phyloP scores from a whole-genome alignment of 2,888 invertebrate genomes.

The Synanthedon formicaeformis region DNA sequence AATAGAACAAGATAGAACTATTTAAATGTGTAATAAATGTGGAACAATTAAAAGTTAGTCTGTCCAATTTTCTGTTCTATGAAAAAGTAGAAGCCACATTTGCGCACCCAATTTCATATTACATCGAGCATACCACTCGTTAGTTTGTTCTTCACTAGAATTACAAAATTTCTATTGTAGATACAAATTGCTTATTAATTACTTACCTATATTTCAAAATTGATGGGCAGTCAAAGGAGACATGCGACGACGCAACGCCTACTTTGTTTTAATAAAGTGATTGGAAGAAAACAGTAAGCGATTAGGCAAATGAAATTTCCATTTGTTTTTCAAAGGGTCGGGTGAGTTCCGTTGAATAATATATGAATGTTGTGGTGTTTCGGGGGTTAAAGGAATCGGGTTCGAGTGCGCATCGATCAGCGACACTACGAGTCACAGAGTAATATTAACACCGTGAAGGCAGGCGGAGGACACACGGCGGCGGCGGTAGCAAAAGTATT shows the following conservation, averaged over 20 bases:
- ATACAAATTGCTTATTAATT: too few relatives aligned
- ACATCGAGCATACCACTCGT: too few relatives aligned
- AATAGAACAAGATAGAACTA: too few relatives aligned
- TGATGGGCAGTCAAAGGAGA: too few relatives aligned
- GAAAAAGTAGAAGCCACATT: too few relatives aligned
- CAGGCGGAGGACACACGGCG: conserved; percentile 6
- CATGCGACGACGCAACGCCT: neutral
- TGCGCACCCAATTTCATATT: too few relatives aligned
- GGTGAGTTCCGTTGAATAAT: conserved; percentile 40
- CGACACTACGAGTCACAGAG: conserved; percentile 1
- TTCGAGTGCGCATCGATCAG: conserved; percentile 36
- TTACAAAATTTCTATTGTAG: too few relatives aligned
- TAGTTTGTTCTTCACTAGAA: too few relatives aligned
- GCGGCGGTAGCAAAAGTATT: conserved; percentile 10
- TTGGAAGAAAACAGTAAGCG: conserved; percentile 34
- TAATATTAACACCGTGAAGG: neutral
- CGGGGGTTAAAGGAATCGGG: conserved; percentile 30
- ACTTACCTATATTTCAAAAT: too few relatives aligned
- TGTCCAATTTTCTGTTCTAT: too few relatives aligned
- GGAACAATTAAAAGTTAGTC: too few relatives aligned
- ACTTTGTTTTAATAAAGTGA: conserved; percentile 8
- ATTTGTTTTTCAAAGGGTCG: conserved; percentile 42
- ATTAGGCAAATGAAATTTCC: conserved; percentile 47
- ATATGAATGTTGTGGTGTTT: conserved; percentile 30
- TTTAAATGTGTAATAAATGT: too few relatives aligned